Base-by-base conservation (phyloP, 1,140 invertebrate species). In the Melitaea cinxia region DNA sequence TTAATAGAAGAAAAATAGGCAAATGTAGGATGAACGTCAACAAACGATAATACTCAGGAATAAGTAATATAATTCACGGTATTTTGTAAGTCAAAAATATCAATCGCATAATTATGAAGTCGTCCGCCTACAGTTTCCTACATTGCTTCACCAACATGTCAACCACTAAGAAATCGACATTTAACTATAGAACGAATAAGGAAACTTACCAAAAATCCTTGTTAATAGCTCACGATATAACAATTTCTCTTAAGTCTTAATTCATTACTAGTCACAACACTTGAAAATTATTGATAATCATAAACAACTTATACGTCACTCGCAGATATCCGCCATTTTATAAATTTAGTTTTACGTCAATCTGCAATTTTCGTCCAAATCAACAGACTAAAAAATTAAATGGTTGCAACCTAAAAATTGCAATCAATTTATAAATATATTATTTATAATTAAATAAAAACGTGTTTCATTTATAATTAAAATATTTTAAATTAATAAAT, bases 231-330 rank as follows among this genome's bases (percentile, higher is more conserved):
- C 69, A 67, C 67, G 64, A 23, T 49, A 65, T 55, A 72, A 56
- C 42, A 21, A 62, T 65, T 68, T 47, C 65, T 63, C 69, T 67
- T 72, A 56, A 67, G 47, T 57, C 59, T 79, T 71, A 83, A 73
- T 82, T 73, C 84, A 87, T 83, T 74, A 75, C 82, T 74, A 72
- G 72, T 75, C 82, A 84, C 78, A 72, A 56, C 66, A 80, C 68
- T 78, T 35, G n/a, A 71, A 74, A 73, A 73, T 68, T 75, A 72
- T 65, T 47, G 71, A 82, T 74, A 79, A 37, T 78, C 68, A 83
- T 84, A 89, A 88, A 88, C 78, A 89, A 85, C 83, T 86, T 79
- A 86, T 86, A 88, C 86, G 85, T 89, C 86, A 89, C 79, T 82
- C 62, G 55, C 72, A 78, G 45, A 65, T 68, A 50, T 85, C 85